phyloP scores from a whole-genome alignment of 2,888 invertebrate genomes.

The Cabera pusaria region DNA sequence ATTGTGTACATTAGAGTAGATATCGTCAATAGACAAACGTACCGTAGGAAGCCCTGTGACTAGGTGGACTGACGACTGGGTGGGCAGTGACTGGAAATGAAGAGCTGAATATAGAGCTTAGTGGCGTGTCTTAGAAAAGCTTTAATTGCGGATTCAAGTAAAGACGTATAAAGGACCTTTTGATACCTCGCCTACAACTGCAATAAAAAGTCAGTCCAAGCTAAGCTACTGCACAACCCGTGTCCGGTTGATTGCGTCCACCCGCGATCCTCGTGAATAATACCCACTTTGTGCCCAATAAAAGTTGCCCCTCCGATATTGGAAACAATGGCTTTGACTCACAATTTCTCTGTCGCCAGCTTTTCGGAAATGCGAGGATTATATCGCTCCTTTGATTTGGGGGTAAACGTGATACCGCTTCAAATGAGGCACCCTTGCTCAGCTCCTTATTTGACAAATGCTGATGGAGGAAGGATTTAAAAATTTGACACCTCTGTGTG shows the following conservation, averaged over 20 bases:
- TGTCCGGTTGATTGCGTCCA: slow-evolving; percentile 66
- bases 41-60: too few species aligned
- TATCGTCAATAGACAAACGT: too few species aligned
- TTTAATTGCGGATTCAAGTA: too few species aligned
- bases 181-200: too few species aligned
- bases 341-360: slow-evolving; percentile 67
- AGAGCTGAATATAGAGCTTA: too few species aligned
- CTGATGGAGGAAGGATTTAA: slow-evolving; percentile 26
- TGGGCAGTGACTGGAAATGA: too few species aligned
- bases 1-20: too few species aligned
- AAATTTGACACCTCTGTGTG: slow-evolving; percentile 12
- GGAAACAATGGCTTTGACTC: slow-evolving; percentile 80
- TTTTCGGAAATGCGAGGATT: slow-evolving; percentile 63
- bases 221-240: slow-evolving; percentile 30
- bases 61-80: too few species aligned
- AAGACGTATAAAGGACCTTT: too few species aligned
- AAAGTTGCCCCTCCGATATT: slow-evolving; percentile 77
- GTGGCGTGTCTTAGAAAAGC: too few species aligned
- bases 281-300: slow-evolving; percentile 80
- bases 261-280: slow-evolving; percentile 76
- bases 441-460: slow-evolving; percentile 43
- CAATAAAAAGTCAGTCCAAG: too few species aligned
- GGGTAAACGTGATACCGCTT: slow-evolving; percentile 70
- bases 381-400: slow-evolving; percentile 75
- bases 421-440: slow-evolving; percentile 54